These are phyloP conservation scores for Gnathonemus echidnorhynchus DNA, from an alignment of 2,113 vertebrate species.

Conservation along the genomic window DNA sequence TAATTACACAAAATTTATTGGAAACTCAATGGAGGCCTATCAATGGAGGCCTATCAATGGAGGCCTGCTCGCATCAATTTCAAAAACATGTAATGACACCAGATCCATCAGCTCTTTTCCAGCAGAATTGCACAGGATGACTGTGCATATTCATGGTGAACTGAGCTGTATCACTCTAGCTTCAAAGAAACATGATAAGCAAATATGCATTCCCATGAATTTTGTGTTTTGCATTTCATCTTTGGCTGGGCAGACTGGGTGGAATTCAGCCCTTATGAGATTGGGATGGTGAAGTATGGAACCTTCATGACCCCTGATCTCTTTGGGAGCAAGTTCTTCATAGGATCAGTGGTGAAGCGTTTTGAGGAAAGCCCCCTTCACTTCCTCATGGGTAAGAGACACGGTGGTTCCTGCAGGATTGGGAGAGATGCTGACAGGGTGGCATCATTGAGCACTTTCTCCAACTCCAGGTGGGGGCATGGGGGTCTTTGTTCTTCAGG, in stretches of 20 bases:
- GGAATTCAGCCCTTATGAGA: slow-evolving; percentile 68
- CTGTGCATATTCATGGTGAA: not conserved
- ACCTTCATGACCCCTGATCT: slow-evolving; percentile 88
- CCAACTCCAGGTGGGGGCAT: not conserved
- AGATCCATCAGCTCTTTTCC: not conserved
- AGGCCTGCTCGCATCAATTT: not conserved
- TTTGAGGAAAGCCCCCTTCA: slow-evolving; percentile 90
- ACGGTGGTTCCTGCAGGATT: not conserved
- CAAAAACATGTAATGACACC: not conserved
- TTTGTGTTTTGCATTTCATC: not conserved
- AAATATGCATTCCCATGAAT: not conserved
- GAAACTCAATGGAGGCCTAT: not conserved
- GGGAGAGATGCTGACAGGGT: no score
- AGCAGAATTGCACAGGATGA: not conserved
- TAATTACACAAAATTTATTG: not conserved
- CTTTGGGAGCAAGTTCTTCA: slow-evolving; percentile 98
- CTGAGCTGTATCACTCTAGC: not conserved
- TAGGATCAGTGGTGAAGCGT: slow-evolving; percentile 86
- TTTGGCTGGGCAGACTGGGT: slow-evolving; percentile 82
- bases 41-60: not conserved
- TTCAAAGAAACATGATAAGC: no score
- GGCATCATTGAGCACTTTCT: no score
- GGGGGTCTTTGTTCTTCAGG: not conserved
- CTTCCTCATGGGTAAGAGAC: slow-evolving; percentile 93
- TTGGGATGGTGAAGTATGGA: slow-evolving; percentile 89